Base-by-base conservation (phyloP, 2,888 invertebrate species). In the Tubiluchus corallicola region DNA sequence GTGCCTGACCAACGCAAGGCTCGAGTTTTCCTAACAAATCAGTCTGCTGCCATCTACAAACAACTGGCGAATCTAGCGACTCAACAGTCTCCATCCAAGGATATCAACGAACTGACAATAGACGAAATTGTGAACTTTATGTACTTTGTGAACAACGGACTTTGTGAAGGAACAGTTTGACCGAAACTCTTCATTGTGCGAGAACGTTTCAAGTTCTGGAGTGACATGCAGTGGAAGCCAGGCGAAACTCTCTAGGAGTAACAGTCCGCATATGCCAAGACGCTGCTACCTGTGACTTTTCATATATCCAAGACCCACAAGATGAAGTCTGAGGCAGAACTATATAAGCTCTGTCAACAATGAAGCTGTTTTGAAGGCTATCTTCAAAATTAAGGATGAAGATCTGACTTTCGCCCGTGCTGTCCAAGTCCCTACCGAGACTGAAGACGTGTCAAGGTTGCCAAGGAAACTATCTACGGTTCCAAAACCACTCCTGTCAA, bases 401-500 rank as follows among this genome's bases (percentile, higher is more conserved):
- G 48, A 44, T 16, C 43, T 51, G 18, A 20, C 15, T 51, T 48
- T n/a, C 20, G 41, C 38, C 20, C 18, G 44, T 16, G 48, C 50
- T 29, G 37, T 51, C 18, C 20, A 50, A 21, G 37, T 51, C 13
- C 49, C 49, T 17, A 21, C 20, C 38, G 48, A 51, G 37, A 51
- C 50, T 9, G 50, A 49, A 29, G 48, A 49, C 20, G 50, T 50
- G 29, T n/a, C 29, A 48, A 40, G 17, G 50, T 48, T 17, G 48
- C 47, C 18, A 50, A 51, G 42, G 48, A 48, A 13, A 48, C 50
- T 3, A 50, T 50, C 15, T 45, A 50, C 20, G 49, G 50, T 5
- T 13, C 17, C 46, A 45, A 45, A 21, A 17, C 45, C 20, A 45
- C 19, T 15, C 21, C 45, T 4, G 48, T 48, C 17, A 41, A 48